phyloP scores from a whole-genome alignment of 2,888 invertebrate genomes.

The Trichacis sp. region DNA sequence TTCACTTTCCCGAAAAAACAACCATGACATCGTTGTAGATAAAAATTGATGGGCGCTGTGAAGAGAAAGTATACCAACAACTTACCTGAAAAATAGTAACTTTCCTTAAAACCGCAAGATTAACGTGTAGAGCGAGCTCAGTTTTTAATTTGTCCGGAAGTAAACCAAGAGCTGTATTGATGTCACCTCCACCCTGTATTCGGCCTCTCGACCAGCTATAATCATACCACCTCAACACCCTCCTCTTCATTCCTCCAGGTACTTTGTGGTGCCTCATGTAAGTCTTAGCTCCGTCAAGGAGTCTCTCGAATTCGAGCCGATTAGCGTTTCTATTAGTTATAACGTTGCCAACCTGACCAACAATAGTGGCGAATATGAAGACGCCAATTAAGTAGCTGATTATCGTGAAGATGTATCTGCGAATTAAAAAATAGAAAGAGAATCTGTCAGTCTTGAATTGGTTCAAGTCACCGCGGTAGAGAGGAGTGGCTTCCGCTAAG shows the following conservation, averaged over 20 bases:
- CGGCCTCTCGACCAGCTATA: slow-evolving; percentile 97
- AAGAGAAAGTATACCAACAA: not conserved
- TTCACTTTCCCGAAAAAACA: no score
- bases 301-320: slow-evolving; percentile 92
- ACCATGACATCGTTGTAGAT: no score
- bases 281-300: slow-evolving; percentile 95
- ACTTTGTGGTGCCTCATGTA: slow-evolving; percentile 98
- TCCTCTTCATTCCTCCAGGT: slow-evolving; percentile 94
- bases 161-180: slow-evolving; percentile 92
- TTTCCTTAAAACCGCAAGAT: slow-evolving; percentile 94
- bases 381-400: slow-evolving; percentile 97
- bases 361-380: slow-evolving; percentile 97
- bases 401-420: slow-evolving; percentile 95
- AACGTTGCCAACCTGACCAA: slow-evolving; percentile 97
- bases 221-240: slow-evolving; percentile 96
- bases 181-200: slow-evolving; percentile 96
- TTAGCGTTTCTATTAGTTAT: slow-evolving; percentile 97
- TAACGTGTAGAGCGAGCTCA: slow-evolving; percentile 94
- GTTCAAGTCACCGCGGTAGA: slow-evolving; percentile 50
- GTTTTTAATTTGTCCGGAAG: slow-evolving; percentile 97
- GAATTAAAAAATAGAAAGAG: slow-evolving; percentile 50
- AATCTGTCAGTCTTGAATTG: slow-evolving; percentile 55
- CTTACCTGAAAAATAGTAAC: slow-evolving; percentile 84
- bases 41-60: not conserved
- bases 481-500: slow-evolving; percentile 68